Evolutionary conservation across 2,888 invertebrate species (phyloP).

Genomic region (Meloe dianella): DNA sequence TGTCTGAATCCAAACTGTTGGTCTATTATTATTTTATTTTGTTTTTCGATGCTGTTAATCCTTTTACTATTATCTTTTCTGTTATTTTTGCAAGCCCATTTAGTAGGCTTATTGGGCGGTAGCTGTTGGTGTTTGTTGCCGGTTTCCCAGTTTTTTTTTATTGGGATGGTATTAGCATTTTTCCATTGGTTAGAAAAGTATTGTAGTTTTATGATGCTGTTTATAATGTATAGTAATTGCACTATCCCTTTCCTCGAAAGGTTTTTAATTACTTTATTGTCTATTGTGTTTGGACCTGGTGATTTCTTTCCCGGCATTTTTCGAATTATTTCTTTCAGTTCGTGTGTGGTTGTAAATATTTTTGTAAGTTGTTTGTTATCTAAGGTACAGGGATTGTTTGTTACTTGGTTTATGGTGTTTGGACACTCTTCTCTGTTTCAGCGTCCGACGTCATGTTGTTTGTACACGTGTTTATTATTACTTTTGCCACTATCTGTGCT

Average conservation of each 20-base stretch:
- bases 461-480: too few relatives aligned
- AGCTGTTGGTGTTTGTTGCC: not conserved
- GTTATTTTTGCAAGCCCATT: not conserved
- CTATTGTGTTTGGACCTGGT: not conserved
- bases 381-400: too few relatives aligned
- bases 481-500: too few relatives aligned
- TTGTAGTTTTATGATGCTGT: not conserved
- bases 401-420: too few relatives aligned
- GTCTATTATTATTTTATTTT: not conserved
- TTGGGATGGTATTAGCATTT: not conserved
- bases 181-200: not conserved
- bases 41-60: not conserved
- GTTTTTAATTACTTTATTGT: not conserved
- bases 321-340: not conserved
- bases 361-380: too few relatives aligned
- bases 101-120: not conserved
- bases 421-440: too few relatives aligned
- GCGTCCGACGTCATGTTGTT: too few relatives aligned
- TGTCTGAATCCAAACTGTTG: not conserved
- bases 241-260: not conserved
- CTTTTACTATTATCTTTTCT: not conserved
- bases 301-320: not conserved
- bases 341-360: too few relatives aligned
- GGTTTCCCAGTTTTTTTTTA: not conserved
- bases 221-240: not conserved